phyloP scores from a whole-genome alignment of 92 coral and sea anemone species.

The Palythoa grandis region DNA sequence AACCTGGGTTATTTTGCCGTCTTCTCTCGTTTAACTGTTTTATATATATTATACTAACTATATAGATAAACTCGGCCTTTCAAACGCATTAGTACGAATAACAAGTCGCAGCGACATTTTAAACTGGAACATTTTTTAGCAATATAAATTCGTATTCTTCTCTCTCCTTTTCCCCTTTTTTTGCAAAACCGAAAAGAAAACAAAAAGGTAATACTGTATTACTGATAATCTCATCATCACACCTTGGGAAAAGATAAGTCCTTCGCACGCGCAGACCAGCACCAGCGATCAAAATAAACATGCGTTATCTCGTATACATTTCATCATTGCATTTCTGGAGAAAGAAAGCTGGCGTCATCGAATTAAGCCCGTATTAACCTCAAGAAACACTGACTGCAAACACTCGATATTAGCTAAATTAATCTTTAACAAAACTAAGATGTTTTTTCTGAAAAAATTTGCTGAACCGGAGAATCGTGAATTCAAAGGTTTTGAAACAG shows the following conservation, averaged over 20 bases:
- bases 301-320: slow-evolving; percentile 26
- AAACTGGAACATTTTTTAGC: not conserved
- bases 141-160: not conserved
- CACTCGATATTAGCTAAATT: slow-evolving; percentile 42
- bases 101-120: not conserved
- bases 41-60: slow-evolving; percentile 16
- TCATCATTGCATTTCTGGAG: slow-evolving; percentile 35
- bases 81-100: not conserved
- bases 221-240: slow-evolving; percentile 31
- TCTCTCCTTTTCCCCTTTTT: not conserved
- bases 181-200: slow-evolving; percentile 26
- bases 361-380: slow-evolving; percentile 35
- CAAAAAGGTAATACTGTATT: not conserved
- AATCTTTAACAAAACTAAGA: slow-evolving; percentile 18
- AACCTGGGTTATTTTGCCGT: slow-evolving; percentile 47
- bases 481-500: not conserved
- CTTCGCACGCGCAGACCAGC: slow-evolving; percentile 26
- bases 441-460: not conserved
- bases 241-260: slow-evolving; percentile 26
- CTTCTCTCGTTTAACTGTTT: slow-evolving; percentile 48
- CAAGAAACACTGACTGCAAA: slow-evolving; percentile 33
- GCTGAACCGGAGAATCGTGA: not conserved
- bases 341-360: slow-evolving; percentile 46
- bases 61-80: slow-evolving; percentile 45
- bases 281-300: slow-evolving; percentile 23